phyloP scores from a whole-genome alignment of 2,797 vertebrate genomes.

The Poecilia velifera region DNA sequence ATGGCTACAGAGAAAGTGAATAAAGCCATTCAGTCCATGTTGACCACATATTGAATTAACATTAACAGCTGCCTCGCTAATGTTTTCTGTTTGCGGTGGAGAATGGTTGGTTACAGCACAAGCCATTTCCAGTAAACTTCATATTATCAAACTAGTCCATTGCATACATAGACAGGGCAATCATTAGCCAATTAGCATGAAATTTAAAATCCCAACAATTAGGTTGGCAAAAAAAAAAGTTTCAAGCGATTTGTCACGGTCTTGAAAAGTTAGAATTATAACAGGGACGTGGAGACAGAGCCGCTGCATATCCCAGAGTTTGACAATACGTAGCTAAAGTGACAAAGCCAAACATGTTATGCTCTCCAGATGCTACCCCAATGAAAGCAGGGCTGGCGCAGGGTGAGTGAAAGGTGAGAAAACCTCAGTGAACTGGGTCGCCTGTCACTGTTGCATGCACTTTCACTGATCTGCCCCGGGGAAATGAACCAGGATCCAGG shows the following conservation, averaged over 20 bases:
- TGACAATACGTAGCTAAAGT: conserved; percentile 22
- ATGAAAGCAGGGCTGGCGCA: conserved; percentile 14
- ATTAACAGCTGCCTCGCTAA: too few species aligned
- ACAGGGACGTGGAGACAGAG: not conserved
- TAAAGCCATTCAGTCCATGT: too few species aligned
- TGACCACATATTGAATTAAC: too few species aligned
- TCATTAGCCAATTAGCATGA: too few species aligned
- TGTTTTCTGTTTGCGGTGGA: too few species aligned
- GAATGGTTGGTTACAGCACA: too few species aligned
- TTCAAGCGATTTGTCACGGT: not conserved
- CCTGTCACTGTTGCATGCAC: conserved; percentile 60
- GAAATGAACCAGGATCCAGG: conserved; percentile 59
- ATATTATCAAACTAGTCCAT: too few species aligned
- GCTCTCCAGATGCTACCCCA: conserved; percentile 12
- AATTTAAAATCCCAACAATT: not conserved
- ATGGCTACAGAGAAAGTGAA: too few species aligned
- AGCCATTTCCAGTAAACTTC: too few species aligned
- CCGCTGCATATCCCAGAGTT: not conserved
- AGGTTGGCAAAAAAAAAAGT: not conserved
- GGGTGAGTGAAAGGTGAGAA: conserved; percentile 64
- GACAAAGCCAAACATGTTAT: conserved; percentile 38
- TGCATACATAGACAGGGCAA: too few species aligned
- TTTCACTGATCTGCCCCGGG: conserved; percentile 53
- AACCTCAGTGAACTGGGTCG: conserved; percentile 66
- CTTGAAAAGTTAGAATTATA: not conserved